A percentile compares a stretch with the other conserved stretches of the same genome.
phyloP scores from a whole-genome alignment of 2,113 vertebrate species.

The Brachionichthys hirsutus region DNA sequence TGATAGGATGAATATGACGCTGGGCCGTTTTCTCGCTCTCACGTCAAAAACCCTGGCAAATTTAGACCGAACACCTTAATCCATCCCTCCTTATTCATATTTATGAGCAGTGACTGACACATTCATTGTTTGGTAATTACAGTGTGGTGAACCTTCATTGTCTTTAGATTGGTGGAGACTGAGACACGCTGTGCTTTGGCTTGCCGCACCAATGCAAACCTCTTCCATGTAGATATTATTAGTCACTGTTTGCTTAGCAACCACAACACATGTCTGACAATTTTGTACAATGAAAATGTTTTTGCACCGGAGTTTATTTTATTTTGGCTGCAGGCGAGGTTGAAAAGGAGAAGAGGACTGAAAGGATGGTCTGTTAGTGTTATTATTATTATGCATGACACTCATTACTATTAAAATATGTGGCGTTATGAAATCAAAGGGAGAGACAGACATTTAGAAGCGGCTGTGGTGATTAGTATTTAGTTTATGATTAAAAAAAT shows the following conservation, averaged over 20 bases:
- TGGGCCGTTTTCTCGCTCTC: conserved; percentile 66
- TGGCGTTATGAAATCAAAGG: conserved; percentile 5
- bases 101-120: conserved; percentile 76
- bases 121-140: conserved; percentile 80
- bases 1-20: conserved; percentile 73
- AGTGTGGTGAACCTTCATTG: conserved; percentile 77
- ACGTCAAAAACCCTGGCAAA: conserved; percentile 71
- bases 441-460: conserved; percentile 3
- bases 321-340: conserved; percentile 49
- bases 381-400: not conserved
- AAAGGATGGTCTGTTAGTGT: not conserved
- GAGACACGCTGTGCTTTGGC: conserved; percentile 76
- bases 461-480: not conserved
- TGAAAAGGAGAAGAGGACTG: conserved; percentile 7
- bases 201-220: conserved; percentile 75
- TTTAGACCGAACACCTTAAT: conserved; percentile 74
- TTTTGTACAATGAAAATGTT: conserved; percentile 65
- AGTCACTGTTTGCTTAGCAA: conserved; percentile 80
- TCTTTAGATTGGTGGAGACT: conserved; percentile 78
- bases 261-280: conserved; percentile 76
- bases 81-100: conserved; percentile 76
- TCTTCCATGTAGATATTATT: conserved; percentile 79
- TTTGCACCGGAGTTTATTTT: conserved; percentile 57
- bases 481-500: conserved; percentile 1
- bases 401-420: not conserved